Conservation (phyloP, 2,113 vertebrate species). For the Dipodomys stephensi region DNA sequence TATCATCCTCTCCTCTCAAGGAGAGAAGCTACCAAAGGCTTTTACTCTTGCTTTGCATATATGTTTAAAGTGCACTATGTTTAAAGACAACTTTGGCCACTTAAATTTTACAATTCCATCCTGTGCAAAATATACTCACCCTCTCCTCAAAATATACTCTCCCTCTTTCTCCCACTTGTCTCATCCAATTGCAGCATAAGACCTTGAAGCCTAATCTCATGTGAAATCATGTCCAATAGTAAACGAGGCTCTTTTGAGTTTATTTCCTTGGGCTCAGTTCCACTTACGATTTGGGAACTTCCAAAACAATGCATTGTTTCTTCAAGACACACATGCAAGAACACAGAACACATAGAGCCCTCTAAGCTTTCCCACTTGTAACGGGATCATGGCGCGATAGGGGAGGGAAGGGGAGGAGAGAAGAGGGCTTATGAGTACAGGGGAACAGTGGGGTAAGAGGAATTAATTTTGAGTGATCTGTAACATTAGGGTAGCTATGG, state of each 20-base stretch:
- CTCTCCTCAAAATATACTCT: too few species aligned
- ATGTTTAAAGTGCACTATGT: neutral
- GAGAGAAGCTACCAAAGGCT: neutral
- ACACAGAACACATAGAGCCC: neutral
- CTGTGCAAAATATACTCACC: neutral
- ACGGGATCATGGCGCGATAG: too few species aligned
- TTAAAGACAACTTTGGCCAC: neutral
- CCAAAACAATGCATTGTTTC: neutral
- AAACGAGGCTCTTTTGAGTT: neutral
- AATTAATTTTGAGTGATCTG: neutral
- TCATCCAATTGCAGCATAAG: neutral
- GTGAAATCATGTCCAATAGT: neutral
- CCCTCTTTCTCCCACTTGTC: neutral
- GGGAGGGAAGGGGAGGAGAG: neutral
- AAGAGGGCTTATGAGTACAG: neutral
- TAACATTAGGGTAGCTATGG: neutral
- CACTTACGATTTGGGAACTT: neutral
- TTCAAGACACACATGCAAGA: neutral
- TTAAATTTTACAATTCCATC: neutral
- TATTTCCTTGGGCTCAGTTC: neutral
- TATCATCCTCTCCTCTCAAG: neutral
- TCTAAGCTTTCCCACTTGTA: neutral
- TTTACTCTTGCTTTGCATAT: neutral
- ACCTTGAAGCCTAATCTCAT: neutral
- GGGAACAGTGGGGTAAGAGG: neutral